Base-by-base conservation (phyloP, 2,797 vertebrate genomes). In the Carapus acus region DNA sequence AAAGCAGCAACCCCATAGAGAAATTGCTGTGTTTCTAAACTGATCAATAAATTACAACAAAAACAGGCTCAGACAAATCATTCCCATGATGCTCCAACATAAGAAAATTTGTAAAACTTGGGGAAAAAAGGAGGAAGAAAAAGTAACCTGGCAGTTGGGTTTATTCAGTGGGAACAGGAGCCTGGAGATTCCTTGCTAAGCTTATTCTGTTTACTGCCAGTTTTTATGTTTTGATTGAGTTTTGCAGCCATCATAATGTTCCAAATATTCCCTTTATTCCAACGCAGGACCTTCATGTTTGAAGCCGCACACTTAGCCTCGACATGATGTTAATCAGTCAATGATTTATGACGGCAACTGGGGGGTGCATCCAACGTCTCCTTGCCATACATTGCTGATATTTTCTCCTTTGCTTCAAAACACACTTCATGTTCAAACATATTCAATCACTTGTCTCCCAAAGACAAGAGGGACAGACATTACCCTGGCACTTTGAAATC, bases 261-360 rank as follows among this genome's bases (percentile, higher is more conserved):
- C 67, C 61, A 75, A 57, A 75, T 80, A 77, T 78, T 74, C 67
- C 53, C 50, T 78, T 74, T 73, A 50, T 67, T 52, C 3, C 16
- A 54, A 45, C 45, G n/a, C 41, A 41, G 52, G 11, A 46, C 42
- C 24, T 62, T 52, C 44, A 54, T 33, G 16, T 7, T 17, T 3
- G 31, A 51, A 21, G 2, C 13, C 22, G 37, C 14, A 7, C 33
- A 6, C 16, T 57, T 22, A 52, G 51, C 24, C 24, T 9, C 24
- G 5, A 27, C 24, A 13, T 22, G 31, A 44, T 41, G 48, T 55
- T 15, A 40, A 43, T 5, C 22, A 42, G 49, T 54, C 38, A 23
- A 38, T 38, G n/a, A 38, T 15, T 17, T 7, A 38, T 33, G 9
- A 33, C 14, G 11, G 14, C 14, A 9, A 12, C 9, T 13, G 14